Base-by-base conservation (phyloP, 2,113 vertebrate species). In the Silurus glanis region DNA sequence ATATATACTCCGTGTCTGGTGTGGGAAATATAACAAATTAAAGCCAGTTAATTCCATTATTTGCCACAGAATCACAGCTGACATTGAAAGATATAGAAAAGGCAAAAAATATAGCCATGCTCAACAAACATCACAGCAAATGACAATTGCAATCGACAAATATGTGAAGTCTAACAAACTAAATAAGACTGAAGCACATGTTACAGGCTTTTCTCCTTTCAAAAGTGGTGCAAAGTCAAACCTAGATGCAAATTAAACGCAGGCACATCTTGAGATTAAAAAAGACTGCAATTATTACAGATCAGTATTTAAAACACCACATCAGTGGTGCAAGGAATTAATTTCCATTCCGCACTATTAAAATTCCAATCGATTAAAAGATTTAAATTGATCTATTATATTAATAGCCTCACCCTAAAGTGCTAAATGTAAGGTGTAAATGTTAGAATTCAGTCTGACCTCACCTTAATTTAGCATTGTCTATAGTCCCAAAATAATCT, bases 141-240 rank as follows among this genome's bases (percentile, higher is more conserved):
- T 76, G 45, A 51, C 8, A 25, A 28, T 51, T 84, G 45, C 37
- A 53, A 14, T 13, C 16, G 2, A 28, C 7, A 21, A 9, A 49
- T 19, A 28, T 4, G 28, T 37, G 25, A 37, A 74, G 49, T 47
- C 67, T 28, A 83, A 17, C 9, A 9, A 13, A 1, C 55, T 56
- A 56, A 8, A 56, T 56, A 56, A 56, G 58, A 37, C 2, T 19
- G 21, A 62, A 76, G 49, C 83, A 64, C 5, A 53, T 28, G 59
- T n/a, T 28, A 25, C 58, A 78, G 14, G 3, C n/a, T 66, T 1
- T 2, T 59, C 74, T 45, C 3, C 23, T 53, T 49, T 84, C 45
- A 76, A 49, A 84, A 62, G 19, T 83, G 82, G 53, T 59, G 82
- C 82, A 72, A 62, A 45, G 23, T 82, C 23, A 82, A 82, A 6